Base-by-base conservation (phyloP, 2,888 invertebrate species). In the Xylocampa areola region DNA sequence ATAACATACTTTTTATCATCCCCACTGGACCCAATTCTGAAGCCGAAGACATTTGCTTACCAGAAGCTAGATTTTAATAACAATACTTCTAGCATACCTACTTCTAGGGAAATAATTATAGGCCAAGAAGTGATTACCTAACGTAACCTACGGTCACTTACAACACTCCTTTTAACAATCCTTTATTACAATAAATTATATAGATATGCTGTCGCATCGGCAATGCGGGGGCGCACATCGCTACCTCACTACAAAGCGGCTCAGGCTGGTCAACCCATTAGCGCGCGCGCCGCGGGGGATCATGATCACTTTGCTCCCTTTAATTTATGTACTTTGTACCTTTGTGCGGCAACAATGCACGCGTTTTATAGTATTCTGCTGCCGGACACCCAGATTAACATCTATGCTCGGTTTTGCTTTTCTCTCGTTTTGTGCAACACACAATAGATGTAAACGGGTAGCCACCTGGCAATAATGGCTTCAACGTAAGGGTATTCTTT, bases 291-390 rank as follows among this genome's bases (percentile, higher is more conserved):
- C 66, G 79, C 93, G 87, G 93, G 91, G 82, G 88, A 85, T 91
- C 91, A 89, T 91, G 92, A 94, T 94, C 92, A 92, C 92, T 91
- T 88, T 87, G 90, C 92, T 89, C 50, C 50, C 62, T 69, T 68
- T 93, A 93, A 94, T 94, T 94, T 94, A 93, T 93, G 93, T 93
- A 85, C 88, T 92, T 92, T 93, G 93, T 91, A 78, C 87, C 85
- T 80, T 92, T 93, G 91, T 93, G 81, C 87, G 76, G 62, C 69
- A 37, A 67, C 65, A 67, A 67, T 39, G 66, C 59, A 45, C 61
- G 68, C 85, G 89, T 91, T 93, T 93, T 93, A 92, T 91, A 91
- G 87, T 82, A 73, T 85, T 88, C 85, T 83, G 86, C 89, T 91
- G 92, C 93, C 85, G 93, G 92, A 91, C 93, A 90, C 90, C 88